Conservation (phyloP, 2,797 vertebrate genomes). For the Scyliorhinus canicula region DNA sequence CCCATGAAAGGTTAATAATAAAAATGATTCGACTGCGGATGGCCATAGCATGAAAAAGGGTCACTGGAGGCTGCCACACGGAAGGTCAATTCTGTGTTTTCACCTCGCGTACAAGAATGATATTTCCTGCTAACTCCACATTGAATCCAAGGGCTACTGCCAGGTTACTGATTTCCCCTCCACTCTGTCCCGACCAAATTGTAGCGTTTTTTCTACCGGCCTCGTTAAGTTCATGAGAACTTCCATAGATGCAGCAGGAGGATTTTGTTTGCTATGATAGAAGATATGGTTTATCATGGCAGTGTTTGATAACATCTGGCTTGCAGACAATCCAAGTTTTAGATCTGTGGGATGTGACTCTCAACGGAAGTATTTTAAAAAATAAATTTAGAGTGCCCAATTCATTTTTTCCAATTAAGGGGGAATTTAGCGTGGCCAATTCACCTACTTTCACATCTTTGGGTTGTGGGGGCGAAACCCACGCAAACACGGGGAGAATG, state of each 20-base stretch:
- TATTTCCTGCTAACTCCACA: neutral
- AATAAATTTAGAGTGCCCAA: too few relatives aligned
- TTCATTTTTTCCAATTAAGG: too few relatives aligned
- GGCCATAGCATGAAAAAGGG: neutral
- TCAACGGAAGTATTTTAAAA: neutral
- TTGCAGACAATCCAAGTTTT: neutral
- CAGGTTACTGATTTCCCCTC: neutral
- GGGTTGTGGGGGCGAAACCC: too few relatives aligned
- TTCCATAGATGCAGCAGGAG: neutral
- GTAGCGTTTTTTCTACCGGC: too few relatives aligned
- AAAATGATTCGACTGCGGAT: neutral
- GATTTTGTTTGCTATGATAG: neutral
- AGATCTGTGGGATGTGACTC: neutral
- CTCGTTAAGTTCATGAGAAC: neutral
- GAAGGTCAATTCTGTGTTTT: neutral
- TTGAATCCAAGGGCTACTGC: neutral
- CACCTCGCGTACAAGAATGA: neutral
- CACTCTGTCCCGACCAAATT: neutral
- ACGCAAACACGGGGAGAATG: too few relatives aligned
- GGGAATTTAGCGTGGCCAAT: too few relatives aligned
- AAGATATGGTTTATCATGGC: neutral
- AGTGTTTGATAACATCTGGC: neutral
- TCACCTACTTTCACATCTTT: too few relatives aligned
- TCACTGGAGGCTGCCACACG: neutral
- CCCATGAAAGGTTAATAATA: too few relatives aligned